phyloP scores from a whole-genome alignment of 2,888 invertebrate species.

The Ceraclea dissimilis region DNA sequence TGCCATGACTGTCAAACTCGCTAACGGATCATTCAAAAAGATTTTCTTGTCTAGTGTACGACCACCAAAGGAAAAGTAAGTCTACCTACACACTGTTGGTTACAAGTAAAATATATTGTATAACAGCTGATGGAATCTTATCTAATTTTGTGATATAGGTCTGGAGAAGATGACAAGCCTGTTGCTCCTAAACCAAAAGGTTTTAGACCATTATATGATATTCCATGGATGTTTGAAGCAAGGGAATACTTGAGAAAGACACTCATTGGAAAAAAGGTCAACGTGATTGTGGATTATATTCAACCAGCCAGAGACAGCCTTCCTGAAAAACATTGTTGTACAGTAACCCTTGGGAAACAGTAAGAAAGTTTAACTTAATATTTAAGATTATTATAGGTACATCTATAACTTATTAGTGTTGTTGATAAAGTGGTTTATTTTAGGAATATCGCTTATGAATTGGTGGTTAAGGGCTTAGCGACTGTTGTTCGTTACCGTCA shows the following conservation, averaged over 20 bases:
- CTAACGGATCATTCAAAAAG: slow-evolving; percentile 75
- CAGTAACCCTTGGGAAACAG: slow-evolving; percentile 76
- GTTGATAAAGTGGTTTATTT: slow-evolving; percentile 20
- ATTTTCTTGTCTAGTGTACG: slow-evolving; percentile 94
- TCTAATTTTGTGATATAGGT: slow-evolving; percentile 4
- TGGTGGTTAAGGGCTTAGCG: slow-evolving; percentile 87
- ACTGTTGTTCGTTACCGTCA: slow-evolving; percentile 89
- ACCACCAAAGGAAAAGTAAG: slow-evolving; percentile 73
- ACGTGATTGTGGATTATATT: slow-evolving; percentile 89
- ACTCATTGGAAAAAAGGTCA: slow-evolving; percentile 89
- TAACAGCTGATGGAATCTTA: too few relatives aligned
- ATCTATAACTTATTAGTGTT: neutral
- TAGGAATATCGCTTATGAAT: slow-evolving; percentile 89
- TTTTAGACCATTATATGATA: slow-evolving; percentile 90
- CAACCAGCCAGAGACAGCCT: slow-evolving; percentile 90
- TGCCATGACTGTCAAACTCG: slow-evolving; percentile 76
- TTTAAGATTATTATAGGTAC: neutral
- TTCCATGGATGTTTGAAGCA: slow-evolving; percentile 98
- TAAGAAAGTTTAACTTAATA: slow-evolving; percentile 36
- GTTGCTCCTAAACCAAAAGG: slow-evolving; percentile 58
- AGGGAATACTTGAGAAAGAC: slow-evolving; percentile 95
- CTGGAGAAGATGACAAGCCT: slow-evolving; percentile 57
- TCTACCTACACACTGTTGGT: neutral
- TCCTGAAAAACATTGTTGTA: slow-evolving; percentile 94
- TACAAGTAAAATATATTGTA: too few relatives aligned